Percentiles rank a stretch among this genome's conserved stretches.
Evolutionary conservation across 2,113 vertebrate species (phyloP).

Genomic region (Pontoporia blainvillei): DNA sequence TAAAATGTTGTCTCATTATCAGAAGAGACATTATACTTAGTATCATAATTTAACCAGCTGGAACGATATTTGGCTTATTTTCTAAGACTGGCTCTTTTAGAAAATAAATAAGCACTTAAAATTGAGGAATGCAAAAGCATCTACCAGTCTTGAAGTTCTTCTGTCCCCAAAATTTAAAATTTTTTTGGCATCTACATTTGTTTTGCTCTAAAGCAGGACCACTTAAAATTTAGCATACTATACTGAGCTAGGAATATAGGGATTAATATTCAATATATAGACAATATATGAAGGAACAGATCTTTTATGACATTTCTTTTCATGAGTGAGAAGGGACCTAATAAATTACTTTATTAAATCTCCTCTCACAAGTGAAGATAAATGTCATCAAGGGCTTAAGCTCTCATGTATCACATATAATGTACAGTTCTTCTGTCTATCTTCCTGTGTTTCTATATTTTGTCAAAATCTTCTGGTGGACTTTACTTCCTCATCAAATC

Average conservation of each 20-base stretch:
- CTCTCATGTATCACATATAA: constrained; percentile 51
- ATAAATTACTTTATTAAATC: constrained; percentile 76
- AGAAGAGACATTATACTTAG: neutral
- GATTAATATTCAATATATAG: constrained; percentile 57
- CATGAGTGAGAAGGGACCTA: constrained; percentile 74
- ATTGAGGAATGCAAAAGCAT: neutral
- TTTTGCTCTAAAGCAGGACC: neutral
- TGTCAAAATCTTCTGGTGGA: constrained; percentile 56
- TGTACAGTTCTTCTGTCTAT: neutral
- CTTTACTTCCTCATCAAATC: constrained; percentile 57
- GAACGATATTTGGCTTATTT: constrained; percentile 23
- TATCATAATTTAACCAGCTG: constrained; percentile 24
- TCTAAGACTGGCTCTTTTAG: neutral
- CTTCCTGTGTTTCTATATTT: constrained; percentile 65
- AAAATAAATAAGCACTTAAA: constrained; percentile 39
- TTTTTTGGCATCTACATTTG: constrained; percentile 17
- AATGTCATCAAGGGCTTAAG: constrained; percentile 75
- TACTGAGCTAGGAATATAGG: constrained; percentile 27
- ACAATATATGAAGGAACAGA: constrained; percentile 25
- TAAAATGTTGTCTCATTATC: neutral
- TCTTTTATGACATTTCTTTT: constrained; percentile 73
- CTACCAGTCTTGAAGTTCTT: neutral
- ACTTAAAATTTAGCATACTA: neutral
- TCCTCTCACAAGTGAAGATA: constrained; percentile 75
- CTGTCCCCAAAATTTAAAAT: constrained; percentile 16